A percentile compares a stretch with the other conserved stretches of the same genome.
These are phyloP conservation scores for Staurois parvus DNA, from an alignment of 2,797 vertebrate genomes.

Conservation along the genomic window DNA sequence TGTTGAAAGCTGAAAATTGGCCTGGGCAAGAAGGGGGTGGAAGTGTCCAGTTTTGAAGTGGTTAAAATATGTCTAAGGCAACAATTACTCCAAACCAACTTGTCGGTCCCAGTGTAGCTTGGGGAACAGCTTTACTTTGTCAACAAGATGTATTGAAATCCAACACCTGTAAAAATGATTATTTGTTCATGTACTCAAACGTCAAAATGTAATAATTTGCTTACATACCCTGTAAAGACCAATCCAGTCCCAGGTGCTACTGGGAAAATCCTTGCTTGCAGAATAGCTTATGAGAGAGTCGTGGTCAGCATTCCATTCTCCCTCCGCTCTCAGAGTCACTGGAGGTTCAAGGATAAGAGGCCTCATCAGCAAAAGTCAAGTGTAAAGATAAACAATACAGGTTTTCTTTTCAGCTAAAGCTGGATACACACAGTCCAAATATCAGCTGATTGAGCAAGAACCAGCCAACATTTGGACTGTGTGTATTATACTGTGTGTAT, in stretches of 20 bases:
- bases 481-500: too few relatives aligned
- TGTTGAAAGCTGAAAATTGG: too few relatives aligned
- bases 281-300: conserved; percentile 85
- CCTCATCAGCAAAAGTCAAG: conserved; percentile 80
- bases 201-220: not conserved
- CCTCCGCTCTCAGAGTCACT: conserved; percentile 81
- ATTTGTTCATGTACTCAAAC: not conserved
- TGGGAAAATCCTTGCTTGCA: conserved; percentile 78
- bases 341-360: conserved; percentile 79
- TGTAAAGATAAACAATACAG: too few relatives aligned
- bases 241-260: conserved; percentile 97
- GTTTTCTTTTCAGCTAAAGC: too few relatives aligned
- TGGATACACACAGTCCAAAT: too few relatives aligned
- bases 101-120: not conserved
- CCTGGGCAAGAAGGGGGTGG: too few relatives aligned
- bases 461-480: too few relatives aligned
- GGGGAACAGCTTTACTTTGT: not conserved
- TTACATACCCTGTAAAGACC: conserved; percentile 88
- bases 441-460: too few relatives aligned
- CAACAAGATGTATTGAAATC: not conserved
- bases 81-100: too few relatives aligned
- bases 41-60: too few relatives aligned
- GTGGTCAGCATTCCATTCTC: conserved; percentile 84
- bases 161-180: not conserved
- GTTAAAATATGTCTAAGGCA: too few relatives aligned